phyloP scores from a whole-genome alignment of 2,888 invertebrate species.

The Actias luna region DNA sequence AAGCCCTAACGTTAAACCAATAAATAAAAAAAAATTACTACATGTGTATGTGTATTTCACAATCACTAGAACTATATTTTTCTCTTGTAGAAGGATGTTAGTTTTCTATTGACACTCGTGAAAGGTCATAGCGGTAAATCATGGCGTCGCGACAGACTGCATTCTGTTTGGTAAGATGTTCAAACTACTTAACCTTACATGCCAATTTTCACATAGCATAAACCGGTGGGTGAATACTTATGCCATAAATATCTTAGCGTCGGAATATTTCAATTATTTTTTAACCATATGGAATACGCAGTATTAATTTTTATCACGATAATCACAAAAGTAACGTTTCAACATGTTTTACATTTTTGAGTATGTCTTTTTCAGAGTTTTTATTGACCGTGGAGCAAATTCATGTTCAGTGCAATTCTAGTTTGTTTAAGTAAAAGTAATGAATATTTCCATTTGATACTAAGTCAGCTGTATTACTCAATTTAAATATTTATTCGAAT shows the following conservation, averaged over 20 bases:
- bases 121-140: constrained; percentile 10
- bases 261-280: neutral
- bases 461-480: neutral
- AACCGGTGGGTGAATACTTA: neutral
- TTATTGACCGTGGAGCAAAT: neutral
- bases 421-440: neutral
- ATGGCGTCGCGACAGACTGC: neutral
- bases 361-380: neutral
- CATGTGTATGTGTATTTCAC: too few species aligned
- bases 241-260: neutral
- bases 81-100: constrained; percentile 3
- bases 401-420: neutral
- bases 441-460: neutral
- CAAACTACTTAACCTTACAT: constrained; percentile 1
- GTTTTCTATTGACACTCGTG: constrained; percentile 2
- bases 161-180: neutral
- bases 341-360: neutral
- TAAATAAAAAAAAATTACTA: too few species aligned
- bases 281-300: neutral
- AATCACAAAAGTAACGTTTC: neutral
- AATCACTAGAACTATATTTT: neutral
- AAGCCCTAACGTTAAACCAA: too few species aligned
- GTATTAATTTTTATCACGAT: neutral
- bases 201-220: neutral
- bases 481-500: neutral